phyloP scores from a whole-genome alignment of 2,113 vertebrate genomes.

The Pampusana beccarii region DNA sequence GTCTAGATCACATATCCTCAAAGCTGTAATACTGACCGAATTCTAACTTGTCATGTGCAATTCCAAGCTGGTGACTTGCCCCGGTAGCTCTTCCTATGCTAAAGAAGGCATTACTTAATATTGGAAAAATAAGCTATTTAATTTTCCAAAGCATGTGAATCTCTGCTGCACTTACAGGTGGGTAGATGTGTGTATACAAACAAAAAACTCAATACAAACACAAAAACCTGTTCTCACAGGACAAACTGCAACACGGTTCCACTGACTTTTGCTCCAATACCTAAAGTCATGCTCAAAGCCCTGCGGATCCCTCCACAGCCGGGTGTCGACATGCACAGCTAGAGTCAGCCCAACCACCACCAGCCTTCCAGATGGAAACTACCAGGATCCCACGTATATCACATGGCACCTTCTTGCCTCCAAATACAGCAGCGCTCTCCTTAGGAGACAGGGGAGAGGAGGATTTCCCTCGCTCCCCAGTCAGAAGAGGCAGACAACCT shows the following conservation, averaged over 20 bases:
- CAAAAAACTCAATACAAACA: not conserved
- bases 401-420: rapidly evolving
- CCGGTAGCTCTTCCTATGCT: not conserved
- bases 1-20: not conserved
- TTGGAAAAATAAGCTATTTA: not conserved
- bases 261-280: not conserved
- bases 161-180: not conserved
- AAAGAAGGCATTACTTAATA: not conserved
- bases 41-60: not conserved
- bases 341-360: not conserved
- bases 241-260: not conserved
- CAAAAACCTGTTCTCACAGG: not conserved
- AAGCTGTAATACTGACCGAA: not conserved
- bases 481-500: not conserved
- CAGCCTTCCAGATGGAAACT: not conserved
- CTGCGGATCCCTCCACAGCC: rapidly evolving
- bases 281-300: not conserved
- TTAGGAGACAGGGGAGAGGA: not conserved
- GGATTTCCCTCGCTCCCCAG: not conserved
- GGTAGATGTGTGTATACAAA: not conserved
- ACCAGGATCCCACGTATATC: not conserved
- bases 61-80: not conserved
- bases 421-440: not conserved
- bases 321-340: not conserved
- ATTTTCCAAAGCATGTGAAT: not conserved